Percentiles rank a stretch among this genome's conserved stretches.
phyloP scores from a whole-genome alignment of 1,140 invertebrate species.

The Drosophila lini region DNA sequence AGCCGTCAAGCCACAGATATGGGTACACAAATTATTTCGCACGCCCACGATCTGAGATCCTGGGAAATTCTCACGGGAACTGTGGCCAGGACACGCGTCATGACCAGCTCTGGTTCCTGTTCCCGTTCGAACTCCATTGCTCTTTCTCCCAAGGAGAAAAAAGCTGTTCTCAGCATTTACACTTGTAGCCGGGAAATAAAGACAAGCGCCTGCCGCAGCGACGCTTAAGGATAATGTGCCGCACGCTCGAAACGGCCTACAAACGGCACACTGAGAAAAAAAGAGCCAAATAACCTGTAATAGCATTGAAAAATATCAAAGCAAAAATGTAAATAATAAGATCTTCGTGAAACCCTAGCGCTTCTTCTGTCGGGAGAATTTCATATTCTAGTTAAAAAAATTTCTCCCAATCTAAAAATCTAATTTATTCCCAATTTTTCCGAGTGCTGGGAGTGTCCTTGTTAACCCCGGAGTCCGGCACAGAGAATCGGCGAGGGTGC shows the following conservation, averaged over 20 bases:
- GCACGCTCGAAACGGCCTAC: conserved; percentile 56
- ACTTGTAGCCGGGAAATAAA: conserved; percentile 62
- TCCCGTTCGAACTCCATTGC: conserved; percentile 8
- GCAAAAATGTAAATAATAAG: too few species aligned
- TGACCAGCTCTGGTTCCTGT: conserved; percentile 7
- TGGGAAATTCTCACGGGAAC: conserved; percentile 69
- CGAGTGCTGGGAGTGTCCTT: conserved; percentile 48
- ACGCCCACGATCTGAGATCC: conserved; percentile 60
- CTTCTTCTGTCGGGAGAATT: too few species aligned
- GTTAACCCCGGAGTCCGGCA: conserved; percentile 33
- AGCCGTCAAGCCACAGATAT: conserved; percentile 12
- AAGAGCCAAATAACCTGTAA: not conserved
- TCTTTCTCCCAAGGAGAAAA: conserved; percentile 11
- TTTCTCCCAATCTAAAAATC: not conserved
- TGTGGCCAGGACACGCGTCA: conserved; percentile 45
- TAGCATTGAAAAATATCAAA: too few species aligned
- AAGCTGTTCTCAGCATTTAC: conserved; percentile 65
- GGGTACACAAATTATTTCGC: conserved; percentile 46
- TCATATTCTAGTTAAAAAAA: too few species aligned
- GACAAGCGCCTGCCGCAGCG: conserved; percentile 62
- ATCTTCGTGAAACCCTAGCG: too few species aligned
- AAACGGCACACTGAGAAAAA: conserved; percentile 17
- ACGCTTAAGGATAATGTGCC: conserved; percentile 77
- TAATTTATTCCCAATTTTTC: not conserved
- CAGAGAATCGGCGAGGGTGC: conserved; percentile 18